A percentile compares a stretch with the other conserved stretches of the same genome.
These are phyloP conservation scores for Drosophila truncata DNA, from an alignment of 1,140 invertebrate genomes.

Conservation along the genomic window DNA sequence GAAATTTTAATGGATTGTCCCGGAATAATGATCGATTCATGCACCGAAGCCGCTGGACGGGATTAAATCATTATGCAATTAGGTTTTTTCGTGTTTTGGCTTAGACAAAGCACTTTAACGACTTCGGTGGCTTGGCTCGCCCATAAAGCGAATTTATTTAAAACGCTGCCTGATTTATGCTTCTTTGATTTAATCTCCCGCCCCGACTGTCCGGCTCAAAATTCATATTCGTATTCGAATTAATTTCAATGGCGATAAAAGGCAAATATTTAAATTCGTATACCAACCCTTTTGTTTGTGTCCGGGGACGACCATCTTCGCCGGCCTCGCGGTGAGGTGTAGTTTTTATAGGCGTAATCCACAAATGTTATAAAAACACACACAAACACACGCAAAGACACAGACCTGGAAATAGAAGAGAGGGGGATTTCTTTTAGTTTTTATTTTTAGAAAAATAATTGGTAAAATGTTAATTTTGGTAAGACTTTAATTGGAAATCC, in stretches of 20 bases:
- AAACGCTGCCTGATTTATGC: slow-evolving; percentile 68
- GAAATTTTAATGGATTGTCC: slow-evolving; percentile 51
- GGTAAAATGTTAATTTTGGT: slow-evolving; percentile 12
- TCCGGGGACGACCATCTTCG: slow-evolving; percentile 2
- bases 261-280: slow-evolving; percentile 53
- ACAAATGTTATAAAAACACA: slow-evolving; percentile 63
- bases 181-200: slow-evolving; percentile 47
- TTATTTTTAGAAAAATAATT: slow-evolving; percentile 13
- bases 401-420: slow-evolving; percentile 65
- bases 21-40: slow-evolving; percentile 75
- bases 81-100: slow-evolving; percentile 50
- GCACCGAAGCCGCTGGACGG: slow-evolving; percentile 40
- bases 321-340: slow-evolving; percentile 51
- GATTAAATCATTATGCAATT: slow-evolving; percentile 82
- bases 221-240: slow-evolving; percentile 57
- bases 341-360: slow-evolving; percentile 75
- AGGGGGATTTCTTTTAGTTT: not conserved
- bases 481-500: slow-evolving; percentile 7
- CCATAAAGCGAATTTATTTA: slow-evolving; percentile 62
- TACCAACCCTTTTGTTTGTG: slow-evolving; percentile 63
- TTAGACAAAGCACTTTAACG: slow-evolving; percentile 61
- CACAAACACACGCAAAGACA: slow-evolving; percentile 29
- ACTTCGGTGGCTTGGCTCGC: slow-evolving; percentile 36
- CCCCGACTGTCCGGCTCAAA: slow-evolving; percentile 11
- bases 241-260: slow-evolving; percentile 64